Conservation (phyloP, 2,797 vertebrate genomes). For the Apodemus agrarius region DNA sequence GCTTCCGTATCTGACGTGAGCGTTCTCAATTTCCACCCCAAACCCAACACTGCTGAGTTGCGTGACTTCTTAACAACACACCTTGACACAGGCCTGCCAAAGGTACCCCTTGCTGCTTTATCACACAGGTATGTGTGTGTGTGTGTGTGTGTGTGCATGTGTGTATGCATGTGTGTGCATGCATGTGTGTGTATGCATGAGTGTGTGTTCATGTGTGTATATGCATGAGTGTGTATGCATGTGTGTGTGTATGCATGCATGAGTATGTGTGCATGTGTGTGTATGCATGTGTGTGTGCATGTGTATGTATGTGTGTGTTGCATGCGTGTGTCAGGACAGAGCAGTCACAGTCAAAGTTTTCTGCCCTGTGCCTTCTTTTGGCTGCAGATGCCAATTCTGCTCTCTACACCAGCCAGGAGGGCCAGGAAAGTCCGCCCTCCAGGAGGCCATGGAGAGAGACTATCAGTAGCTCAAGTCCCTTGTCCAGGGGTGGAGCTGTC, state of each 20-base stretch:
- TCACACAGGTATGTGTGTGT: neutral
- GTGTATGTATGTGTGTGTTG: neutral
- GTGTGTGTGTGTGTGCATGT: neutral
- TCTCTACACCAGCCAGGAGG: neutral
- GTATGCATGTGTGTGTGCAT: too few relatives aligned
- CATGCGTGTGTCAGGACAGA: neutral
- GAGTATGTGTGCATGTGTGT: accelerated
- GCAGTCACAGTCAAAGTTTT: accelerated
- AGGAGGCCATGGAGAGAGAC: accelerated
- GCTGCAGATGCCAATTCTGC: neutral
- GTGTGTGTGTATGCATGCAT: too few relatives aligned
- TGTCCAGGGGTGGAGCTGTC: accelerated
- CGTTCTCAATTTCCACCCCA: neutral
- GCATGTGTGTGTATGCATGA: neutral
- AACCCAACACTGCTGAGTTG: neutral
- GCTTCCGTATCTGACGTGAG: neutral
- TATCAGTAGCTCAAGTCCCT: accelerated
- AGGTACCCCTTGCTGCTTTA: neutral
- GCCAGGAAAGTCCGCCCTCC: accelerated
- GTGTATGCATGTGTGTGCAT: neutral
- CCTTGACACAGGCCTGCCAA: neutral
- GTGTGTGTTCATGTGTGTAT: too few relatives aligned
- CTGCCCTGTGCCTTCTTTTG: neutral
- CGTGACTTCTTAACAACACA: neutral
- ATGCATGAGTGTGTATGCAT: neutral